These are phyloP conservation scores for Hylaeus volcanicus DNA, from an alignment of 1,140 invertebrate genomes.

Conservation along the genomic window DNA sequence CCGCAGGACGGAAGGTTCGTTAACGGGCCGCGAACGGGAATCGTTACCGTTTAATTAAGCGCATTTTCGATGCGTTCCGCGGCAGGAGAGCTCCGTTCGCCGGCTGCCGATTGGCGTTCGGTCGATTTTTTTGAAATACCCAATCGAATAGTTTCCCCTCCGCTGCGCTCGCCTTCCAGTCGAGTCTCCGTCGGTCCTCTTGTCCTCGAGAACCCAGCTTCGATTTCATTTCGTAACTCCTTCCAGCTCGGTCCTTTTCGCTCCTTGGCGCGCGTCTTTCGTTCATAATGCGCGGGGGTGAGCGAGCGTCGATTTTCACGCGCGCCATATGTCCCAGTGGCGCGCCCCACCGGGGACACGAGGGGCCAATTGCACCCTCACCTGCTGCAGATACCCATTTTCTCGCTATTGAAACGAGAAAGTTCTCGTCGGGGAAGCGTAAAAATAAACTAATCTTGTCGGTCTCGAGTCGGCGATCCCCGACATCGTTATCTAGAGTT, in stretches of 20 bases:
- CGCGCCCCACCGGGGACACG: too few relatives aligned
- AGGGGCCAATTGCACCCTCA: too few relatives aligned
- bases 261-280: neutral
- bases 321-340: conserved; percentile 21
- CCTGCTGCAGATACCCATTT: too few relatives aligned
- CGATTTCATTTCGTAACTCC: conserved; percentile 27
- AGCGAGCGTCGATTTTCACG: conserved; percentile 25
- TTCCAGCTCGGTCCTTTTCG: neutral
- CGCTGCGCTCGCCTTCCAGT: neutral
- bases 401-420: too few relatives aligned
- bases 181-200: neutral
- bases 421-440: too few relatives aligned
- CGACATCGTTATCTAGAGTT: too few relatives aligned
- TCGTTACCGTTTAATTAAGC: conserved; percentile 76
- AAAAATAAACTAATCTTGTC: too few relatives aligned
- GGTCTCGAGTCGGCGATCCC: too few relatives aligned
- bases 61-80: conserved; percentile 68
- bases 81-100: neutral
- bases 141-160: conserved; percentile 24
- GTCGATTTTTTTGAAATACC: conserved; percentile 21
- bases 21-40: conserved; percentile 66
- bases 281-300: neutral
- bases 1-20: conserved; percentile 54
- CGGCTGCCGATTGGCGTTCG: neutral
- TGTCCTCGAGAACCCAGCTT: conserved; percentile 42